Conservation (phyloP, 2,888 invertebrate genomes). For the Catocala nupta region DNA sequence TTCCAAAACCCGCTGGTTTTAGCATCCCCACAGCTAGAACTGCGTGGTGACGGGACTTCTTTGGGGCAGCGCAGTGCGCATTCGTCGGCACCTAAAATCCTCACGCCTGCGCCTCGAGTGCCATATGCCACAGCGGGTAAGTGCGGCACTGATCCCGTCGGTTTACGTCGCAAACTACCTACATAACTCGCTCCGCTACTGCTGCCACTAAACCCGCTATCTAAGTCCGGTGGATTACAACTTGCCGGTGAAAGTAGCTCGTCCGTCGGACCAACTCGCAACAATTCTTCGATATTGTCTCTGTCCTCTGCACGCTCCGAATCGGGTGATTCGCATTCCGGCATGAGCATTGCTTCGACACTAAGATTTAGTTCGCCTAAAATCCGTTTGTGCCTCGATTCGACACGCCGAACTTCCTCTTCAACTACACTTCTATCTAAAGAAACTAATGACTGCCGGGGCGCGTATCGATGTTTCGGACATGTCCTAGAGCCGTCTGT, state of each 20-base stretch:
- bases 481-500: constrained; percentile 88
- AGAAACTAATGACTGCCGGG: constrained; percentile 89
- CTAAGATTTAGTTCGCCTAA: constrained; percentile 95
- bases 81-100: constrained; percentile 80
- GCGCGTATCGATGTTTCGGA: constrained; percentile 82
- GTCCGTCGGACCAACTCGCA: constrained; percentile 91
- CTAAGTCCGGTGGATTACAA: constrained; percentile 90
- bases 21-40: constrained; percentile 83
- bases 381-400: constrained; percentile 93
- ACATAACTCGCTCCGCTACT: constrained; percentile 94
- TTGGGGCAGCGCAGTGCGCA: constrained; percentile 76
- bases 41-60: constrained; percentile 78
- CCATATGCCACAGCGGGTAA: constrained; percentile 85
- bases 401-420: constrained; percentile 94
- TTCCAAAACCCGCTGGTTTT: constrained; percentile 90
- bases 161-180: constrained; percentile 89
- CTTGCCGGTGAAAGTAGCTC: constrained; percentile 91
- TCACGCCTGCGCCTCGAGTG: constrained; percentile 82
- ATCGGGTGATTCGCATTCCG: constrained; percentile 89
- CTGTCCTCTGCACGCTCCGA: constrained; percentile 89
- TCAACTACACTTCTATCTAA: constrained; percentile 92
- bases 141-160: constrained; percentile 83
- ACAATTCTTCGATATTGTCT: constrained; percentile 89
- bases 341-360: constrained; percentile 97
- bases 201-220: constrained; percentile 94